Base-by-base conservation (phyloP, 2,797 vertebrate species). In the Siniperca undulata region DNA sequence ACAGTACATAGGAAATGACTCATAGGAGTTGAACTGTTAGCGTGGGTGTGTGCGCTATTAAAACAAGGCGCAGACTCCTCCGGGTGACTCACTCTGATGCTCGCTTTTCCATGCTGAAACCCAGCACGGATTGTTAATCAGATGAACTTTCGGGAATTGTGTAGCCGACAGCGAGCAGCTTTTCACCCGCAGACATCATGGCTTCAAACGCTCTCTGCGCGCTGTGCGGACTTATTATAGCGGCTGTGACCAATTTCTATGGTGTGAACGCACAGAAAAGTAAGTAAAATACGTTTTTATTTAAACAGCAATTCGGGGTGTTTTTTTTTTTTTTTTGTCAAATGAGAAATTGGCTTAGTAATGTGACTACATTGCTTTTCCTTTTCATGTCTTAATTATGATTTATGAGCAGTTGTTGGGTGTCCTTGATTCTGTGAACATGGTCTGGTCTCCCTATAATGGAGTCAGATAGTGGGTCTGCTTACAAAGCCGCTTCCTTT, bases 1-100 rank as follows among this genome's bases (percentile, higher is more conserved):
- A 88, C 92, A 93, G 91, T 91, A 89, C 92, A 95, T 93, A 93
- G 96, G 96, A 96, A 96, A 94, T 96, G 96, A 96, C 90, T 96
- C 95, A 96, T 91, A 89, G 91, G 91, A 89, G 92, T 70, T 91
- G 94, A 90, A 86, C 89, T 90, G 93, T 88, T 74, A 80, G 95
- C 94, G 96, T 96, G 96, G 95, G 96, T 95, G 96, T 96, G 95
- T 95, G 91, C 94, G 78, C 94, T 94, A 79, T 95, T 96, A 96
- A 96, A 96, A 95, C 96, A 95, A 91, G 95, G 93, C 92, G 92
- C 93, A 92, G 93, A 92, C 93, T 94, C 92, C 91, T 92, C 88
- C 82, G 94, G 85, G 91, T 96, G 95, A 95, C 92, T 96, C 95
- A 96, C 93, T 95, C 93, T 93, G 92, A 93, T 92, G 94, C 92